Evolutionary conservation across 2,888 invertebrate species (phyloP).

Genomic region (Rhamnusium bicolor): DNA sequence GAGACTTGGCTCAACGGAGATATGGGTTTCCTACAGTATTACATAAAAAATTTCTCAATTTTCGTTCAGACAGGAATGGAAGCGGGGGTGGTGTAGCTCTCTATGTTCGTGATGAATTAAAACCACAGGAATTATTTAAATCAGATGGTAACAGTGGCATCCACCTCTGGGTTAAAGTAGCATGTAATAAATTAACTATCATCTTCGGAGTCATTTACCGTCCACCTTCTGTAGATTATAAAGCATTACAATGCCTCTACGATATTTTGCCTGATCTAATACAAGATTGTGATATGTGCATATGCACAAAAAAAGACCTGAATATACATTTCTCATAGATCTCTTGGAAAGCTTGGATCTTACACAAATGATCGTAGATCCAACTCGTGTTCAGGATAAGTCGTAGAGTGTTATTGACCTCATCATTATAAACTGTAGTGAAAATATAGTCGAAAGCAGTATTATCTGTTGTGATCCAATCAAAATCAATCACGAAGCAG

Average conservation of each 20-base stretch:
- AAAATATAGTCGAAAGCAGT: too few species aligned
- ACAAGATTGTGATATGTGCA: not conserved
- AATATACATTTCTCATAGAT: not conserved
- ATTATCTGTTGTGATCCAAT: not conserved
- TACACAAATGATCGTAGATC: not conserved
- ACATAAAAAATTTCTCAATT: too few species aligned
- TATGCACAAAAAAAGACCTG: not conserved
- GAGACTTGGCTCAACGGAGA: too few species aligned
- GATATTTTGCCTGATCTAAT: not conserved
- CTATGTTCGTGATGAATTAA: too few species aligned
- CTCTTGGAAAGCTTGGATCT: not conserved
- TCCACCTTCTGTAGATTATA: not conserved
- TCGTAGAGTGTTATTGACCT: not conserved
- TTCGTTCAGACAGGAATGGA: too few species aligned
- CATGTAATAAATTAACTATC: not conserved
- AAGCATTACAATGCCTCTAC: not conserved
- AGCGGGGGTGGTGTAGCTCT: too few species aligned
- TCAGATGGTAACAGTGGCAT: not conserved
- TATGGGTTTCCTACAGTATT: too few species aligned
- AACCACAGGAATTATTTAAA: not conserved
- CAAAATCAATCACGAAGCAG: not conserved
- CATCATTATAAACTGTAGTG: not conserved
- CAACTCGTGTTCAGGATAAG: not conserved
- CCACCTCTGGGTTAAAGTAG: not conserved
- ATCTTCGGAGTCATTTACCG: not conserved